A percentile compares a stretch with the other conserved stretches of the same genome.
phyloP scores from a whole-genome alignment of 2,888 invertebrate species.

The Caenorhabditis plicata region DNA sequence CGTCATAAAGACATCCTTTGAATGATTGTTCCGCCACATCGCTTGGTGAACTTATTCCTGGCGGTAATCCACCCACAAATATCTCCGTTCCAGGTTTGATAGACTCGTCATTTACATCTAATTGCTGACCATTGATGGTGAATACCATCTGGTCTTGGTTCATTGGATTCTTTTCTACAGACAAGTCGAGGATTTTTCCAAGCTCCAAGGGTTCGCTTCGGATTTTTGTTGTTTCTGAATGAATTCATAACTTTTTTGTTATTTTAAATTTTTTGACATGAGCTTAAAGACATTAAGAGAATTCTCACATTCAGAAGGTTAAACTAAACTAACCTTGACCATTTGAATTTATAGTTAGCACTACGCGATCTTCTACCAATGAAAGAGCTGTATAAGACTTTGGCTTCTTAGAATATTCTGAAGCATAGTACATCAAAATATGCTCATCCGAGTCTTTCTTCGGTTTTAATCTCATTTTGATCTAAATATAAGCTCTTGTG shows the following conservation, averaged over 20 bases:
- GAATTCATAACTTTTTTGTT: background rate
- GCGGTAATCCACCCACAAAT: slow-evolving; percentile 57
- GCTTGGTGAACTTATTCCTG: slow-evolving; percentile 41
- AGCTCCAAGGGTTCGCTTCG: slow-evolving; percentile 13
- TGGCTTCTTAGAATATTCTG: slow-evolving; percentile 30
- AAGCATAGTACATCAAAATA: slow-evolving; percentile 47
- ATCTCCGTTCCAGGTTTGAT: slow-evolving; percentile 44
- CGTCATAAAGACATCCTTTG: slow-evolving; percentile 39
- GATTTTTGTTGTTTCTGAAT: slow-evolving; percentile 11
- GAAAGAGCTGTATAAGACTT: slow-evolving; percentile 40
- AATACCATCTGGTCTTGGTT: slow-evolving; percentile 14
- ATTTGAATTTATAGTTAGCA: slow-evolving; percentile 19
- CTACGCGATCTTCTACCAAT: slow-evolving; percentile 35
- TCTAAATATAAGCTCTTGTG: slow-evolving; percentile 8
- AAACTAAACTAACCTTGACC: slow-evolving; percentile 18
- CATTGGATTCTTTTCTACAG: slow-evolving; percentile 17
- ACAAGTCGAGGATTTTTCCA: slow-evolving; percentile 19
- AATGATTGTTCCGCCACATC: slow-evolving; percentile 42
- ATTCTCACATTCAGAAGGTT: too few species aligned
- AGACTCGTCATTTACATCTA: too few species aligned
- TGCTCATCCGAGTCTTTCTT: slow-evolving; percentile 38
- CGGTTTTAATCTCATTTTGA: slow-evolving; percentile 36
- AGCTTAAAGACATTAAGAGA: too few species aligned
- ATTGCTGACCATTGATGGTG: slow-evolving; percentile 21
- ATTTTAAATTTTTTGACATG: too few species aligned